A percentile compares a stretch with the other conserved stretches of the same genome.
These are phyloP conservation scores for Mormoops blainvillei DNA, from an alignment of 2,113 vertebrate species.

Conservation along the genomic window DNA sequence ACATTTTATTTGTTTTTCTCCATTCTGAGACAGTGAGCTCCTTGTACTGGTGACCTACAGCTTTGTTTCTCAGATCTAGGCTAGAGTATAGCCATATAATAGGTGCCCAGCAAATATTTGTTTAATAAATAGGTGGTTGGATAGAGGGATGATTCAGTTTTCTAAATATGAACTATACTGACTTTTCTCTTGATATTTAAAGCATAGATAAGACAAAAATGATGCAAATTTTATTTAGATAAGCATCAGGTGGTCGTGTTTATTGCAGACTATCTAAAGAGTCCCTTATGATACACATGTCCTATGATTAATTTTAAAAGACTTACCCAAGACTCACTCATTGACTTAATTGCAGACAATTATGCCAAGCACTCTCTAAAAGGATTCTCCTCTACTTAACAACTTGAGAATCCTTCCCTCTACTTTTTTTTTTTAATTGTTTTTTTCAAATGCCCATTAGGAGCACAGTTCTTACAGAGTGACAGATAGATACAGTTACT, in stretches of 20 bases:
- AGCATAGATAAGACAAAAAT: background rate
- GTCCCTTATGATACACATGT: background rate
- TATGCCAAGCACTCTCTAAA: background rate
- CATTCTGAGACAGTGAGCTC: background rate
- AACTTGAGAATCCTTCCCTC: background rate
- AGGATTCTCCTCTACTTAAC: background rate
- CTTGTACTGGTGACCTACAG: background rate
- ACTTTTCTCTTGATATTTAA: background rate
- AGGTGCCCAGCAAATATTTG: background rate
- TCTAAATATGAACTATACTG: background rate
- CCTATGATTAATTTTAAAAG: background rate
- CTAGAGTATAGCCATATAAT: background rate
- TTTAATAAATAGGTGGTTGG: background rate
- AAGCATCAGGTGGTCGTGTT: background rate
- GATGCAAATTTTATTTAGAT: background rate
- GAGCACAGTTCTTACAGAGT: background rate
- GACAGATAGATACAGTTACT: background rate
- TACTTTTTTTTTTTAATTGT: background rate
- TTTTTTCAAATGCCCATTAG: background rate
- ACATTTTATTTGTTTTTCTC: background rate
- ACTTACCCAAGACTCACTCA: background rate
- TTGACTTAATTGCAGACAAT: background rate
- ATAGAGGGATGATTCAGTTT: background rate
- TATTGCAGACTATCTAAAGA: background rate
- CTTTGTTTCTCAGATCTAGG: background rate